These are phyloP conservation scores for Salvelinus namaycush DNA, from an alignment of 2,113 vertebrate genomes.

Conservation along the genomic window DNA sequence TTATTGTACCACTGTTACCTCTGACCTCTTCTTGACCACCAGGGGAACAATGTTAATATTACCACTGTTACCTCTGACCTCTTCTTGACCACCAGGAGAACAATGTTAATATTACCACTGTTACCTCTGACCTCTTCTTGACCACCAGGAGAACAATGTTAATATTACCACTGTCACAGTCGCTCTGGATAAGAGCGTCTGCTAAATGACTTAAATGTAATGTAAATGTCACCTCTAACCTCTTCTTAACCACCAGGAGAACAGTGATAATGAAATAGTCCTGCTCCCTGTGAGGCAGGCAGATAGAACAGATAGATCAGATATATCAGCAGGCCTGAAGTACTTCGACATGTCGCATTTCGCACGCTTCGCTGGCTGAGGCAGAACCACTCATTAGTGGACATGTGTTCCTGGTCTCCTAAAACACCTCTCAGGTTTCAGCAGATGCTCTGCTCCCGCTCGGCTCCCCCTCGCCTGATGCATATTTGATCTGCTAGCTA, in stretches of 20 bases:
- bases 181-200: no score
- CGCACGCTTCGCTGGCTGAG: slow-evolving; percentile 63
- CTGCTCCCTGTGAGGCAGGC: slow-evolving; percentile 37
- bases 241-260: no score
- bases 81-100: no score
- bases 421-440: slow-evolving; percentile 19
- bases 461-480: slow-evolving; percentile 38
- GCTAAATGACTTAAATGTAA: no score
- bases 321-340: slow-evolving; percentile 38
- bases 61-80: no score
- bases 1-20: slow-evolving; percentile 21
- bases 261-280: slow-evolving; percentile 59
- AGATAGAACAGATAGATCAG: no score
- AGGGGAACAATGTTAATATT: no score
- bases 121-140: no score
- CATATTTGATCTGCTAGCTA: slow-evolving; percentile 66
- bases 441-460: not conserved
- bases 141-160: no score
- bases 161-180: no score
- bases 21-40: slow-evolving; percentile 22
- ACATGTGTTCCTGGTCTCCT: slow-evolving; percentile 62
- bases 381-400: slow-evolving; percentile 63
- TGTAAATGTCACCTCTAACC: no score
- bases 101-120: no score
- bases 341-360: slow-evolving; percentile 66